Conservation (phyloP, 2,888 invertebrate genomes). For the Desoria tigrina region DNA sequence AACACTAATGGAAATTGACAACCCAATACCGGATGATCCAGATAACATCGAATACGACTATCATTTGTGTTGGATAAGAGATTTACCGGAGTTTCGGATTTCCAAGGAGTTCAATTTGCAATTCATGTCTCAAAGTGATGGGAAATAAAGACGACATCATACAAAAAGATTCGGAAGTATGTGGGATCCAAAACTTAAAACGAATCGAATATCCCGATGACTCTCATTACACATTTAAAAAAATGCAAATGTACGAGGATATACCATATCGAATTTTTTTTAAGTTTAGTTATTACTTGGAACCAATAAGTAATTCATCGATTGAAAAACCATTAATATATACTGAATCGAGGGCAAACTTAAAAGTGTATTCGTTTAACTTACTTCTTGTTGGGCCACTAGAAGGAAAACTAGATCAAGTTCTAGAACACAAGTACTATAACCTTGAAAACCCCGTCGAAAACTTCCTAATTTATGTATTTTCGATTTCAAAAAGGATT, state of each 20-base stretch:
- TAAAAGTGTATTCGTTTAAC: neutral
- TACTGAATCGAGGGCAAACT: neutral
- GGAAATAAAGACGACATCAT: neutral
- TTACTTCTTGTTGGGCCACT: neutral
- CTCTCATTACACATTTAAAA: neutral
- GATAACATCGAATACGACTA: neutral
- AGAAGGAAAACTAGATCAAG: neutral
- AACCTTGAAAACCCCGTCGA: neutral
- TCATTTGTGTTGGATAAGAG: neutral
- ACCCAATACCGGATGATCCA: neutral
- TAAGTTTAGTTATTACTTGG: neutral
- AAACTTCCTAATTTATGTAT: neutral
- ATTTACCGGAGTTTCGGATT: neutral
- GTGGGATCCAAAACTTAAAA: neutral
- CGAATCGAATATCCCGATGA: neutral
- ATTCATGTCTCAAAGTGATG: neutral
- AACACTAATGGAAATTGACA: neutral
- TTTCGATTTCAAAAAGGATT: neutral
- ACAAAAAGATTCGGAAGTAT: neutral
- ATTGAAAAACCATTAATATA: neutral
- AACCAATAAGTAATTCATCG: neutral
- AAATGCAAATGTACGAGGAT: conserved; percentile 1
- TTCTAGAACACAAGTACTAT: neutral
- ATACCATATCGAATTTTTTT: neutral
- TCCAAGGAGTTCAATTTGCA: no score